Base-by-base conservation (phyloP, 2,113 vertebrate species). In the Oreochromis aureus region DNA sequence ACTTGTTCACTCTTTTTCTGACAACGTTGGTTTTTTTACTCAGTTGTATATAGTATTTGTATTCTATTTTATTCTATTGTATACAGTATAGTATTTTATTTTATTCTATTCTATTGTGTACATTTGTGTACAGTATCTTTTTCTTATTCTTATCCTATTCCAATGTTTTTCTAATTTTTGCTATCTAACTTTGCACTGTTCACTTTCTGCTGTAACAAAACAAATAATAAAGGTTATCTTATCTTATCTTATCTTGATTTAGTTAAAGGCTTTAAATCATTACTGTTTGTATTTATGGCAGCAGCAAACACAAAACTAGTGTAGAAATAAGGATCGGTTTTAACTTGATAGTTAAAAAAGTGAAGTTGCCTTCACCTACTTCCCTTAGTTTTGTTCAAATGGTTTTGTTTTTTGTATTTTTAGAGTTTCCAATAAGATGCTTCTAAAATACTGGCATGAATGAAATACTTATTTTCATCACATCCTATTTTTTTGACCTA, bases 61-160 rank as follows among this genome's bases (percentile, higher is more conserved):
- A 59, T 59, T 59, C 58, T 32, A 18, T 10, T 59, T 59, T 18
- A 32, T 61, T 32, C 15, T 61, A 10, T 32, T 32, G 27, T 61
- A 61, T 32, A 32, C 58, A 32, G 27, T 61, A 32, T 32, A 61
- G 0, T 1, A 59, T 3, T 59, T 30, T 59, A 59, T 59, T 59
- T 10, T 32, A 30, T 59, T 2, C 0, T 4, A 55, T 22, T 22
- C 0, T 59, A 18, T 2, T 59, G 27, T 59, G 56, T 58, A 58
- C 24, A 58, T 30, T 30, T 59, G 13, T 59, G 56, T 32, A 61
- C 58, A 32, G 55, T 58, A 58, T 58, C 6, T 58, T 58, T 13
- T 56, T 56, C 55, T 59, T 59, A 59, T 59, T 59, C 5, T 18
- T 61, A 61, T 61, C 0, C 0, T 61, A 61, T 61, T 32, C 27